phyloP scores from a whole-genome alignment of 2,113 vertebrate species.

The Etia nguti region DNA sequence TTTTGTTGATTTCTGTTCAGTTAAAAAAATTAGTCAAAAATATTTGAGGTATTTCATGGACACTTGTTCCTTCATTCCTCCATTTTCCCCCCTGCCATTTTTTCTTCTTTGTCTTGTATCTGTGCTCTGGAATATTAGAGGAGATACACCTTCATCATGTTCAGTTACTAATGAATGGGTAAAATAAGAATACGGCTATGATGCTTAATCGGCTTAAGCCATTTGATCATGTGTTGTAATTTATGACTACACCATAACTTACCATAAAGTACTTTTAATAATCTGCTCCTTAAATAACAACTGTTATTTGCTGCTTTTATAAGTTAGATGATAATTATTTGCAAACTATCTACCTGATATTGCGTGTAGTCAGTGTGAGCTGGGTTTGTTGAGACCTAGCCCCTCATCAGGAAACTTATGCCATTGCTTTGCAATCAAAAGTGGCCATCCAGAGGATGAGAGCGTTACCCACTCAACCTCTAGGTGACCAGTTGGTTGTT shows the following conservation, averaged over 20 bases:
- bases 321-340: too few species aligned
- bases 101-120: rapidly evolving
- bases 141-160: not conserved
- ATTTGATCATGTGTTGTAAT: not conserved
- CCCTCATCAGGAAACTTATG: not conserved
- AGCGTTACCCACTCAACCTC: not conserved
- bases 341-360: not conserved
- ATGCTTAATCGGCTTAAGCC: not conserved
- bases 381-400: not conserved
- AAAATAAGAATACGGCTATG: not conserved
- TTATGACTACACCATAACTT: not conserved
- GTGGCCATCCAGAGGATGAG: not conserved
- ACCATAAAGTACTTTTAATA: not conserved
- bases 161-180: not conserved
- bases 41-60: too few species aligned
- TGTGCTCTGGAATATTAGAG: not conserved
- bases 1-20: not conserved
- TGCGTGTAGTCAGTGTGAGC: not conserved
- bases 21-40: not conserved
- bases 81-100: not conserved
- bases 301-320: too few species aligned
- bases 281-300: not conserved
- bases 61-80: not conserved
- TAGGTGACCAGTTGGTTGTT: not conserved
- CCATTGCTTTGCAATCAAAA: not conserved